phyloP scores from a whole-genome alignment of 2,113 vertebrate species.

The Tringa solitaria region DNA sequence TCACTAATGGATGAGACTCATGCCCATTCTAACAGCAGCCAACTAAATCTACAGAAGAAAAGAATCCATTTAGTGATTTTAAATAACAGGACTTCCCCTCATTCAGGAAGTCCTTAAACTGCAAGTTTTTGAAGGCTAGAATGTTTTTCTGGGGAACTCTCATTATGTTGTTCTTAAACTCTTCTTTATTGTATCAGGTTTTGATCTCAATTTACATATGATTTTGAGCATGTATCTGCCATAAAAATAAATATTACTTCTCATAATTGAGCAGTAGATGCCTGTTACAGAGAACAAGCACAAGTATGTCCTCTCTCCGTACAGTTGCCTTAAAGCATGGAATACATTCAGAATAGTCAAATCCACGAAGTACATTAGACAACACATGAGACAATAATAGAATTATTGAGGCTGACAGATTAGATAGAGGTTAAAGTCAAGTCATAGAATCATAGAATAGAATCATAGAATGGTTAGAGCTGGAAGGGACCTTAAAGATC shows the following conservation, averaged over 20 bases:
- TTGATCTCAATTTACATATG: background rate
- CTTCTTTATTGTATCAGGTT: background rate
- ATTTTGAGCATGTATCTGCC: background rate
- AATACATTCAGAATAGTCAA: background rate
- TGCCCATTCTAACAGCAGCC: background rate
- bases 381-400: background rate
- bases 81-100: background rate
- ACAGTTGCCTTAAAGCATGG: background rate
- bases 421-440: background rate
- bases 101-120: background rate
- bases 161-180: background rate
- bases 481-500: no score
- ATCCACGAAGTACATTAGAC: background rate
- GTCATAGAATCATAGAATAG: no score
- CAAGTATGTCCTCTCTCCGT: background rate
- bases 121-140: background rate
- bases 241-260: background rate
- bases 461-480: no score
- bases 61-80: background rate
- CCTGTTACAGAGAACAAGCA: background rate
- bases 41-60: background rate
- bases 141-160: background rate
- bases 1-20: background rate
- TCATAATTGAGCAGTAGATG: background rate
- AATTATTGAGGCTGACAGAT: background rate